phyloP scores from a whole-genome alignment of 2,888 invertebrate species.

The Diachrysia chrysitis region DNA sequence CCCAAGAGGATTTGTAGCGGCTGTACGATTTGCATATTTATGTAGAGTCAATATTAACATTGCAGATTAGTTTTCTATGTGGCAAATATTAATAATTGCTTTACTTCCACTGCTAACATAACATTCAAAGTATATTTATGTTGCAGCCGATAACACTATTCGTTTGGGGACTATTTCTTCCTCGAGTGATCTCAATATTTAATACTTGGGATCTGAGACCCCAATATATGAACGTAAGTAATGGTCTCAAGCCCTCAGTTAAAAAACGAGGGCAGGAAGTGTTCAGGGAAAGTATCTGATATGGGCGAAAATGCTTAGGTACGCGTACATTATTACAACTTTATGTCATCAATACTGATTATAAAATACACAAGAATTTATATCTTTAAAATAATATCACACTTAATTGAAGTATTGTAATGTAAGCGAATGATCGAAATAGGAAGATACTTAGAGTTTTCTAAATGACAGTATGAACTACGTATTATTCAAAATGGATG shows the following conservation, averaged over 20 bases:
- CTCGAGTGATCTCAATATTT: conserved; percentile 31
- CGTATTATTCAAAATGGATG: conserved; percentile 38
- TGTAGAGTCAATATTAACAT: conserved; percentile 65
- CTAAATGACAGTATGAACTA: conserved; percentile 41
- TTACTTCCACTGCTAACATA: conserved; percentile 25
- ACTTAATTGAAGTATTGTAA: conserved; percentile 14
- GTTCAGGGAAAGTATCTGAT: conserved; percentile 2
- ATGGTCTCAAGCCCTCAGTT: conserved; percentile 17
- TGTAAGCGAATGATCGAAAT: conserved; percentile 30
- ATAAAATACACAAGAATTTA: neutral
- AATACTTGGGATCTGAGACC: conserved; percentile 17
- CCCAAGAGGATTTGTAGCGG: conserved; percentile 67
- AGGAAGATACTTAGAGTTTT: conserved; percentile 12
- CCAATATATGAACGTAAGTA: conserved; percentile 17
- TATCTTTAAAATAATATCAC: neutral
- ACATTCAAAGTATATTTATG: conserved; percentile 22
- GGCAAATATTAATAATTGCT: conserved; percentile 50
- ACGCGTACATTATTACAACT: neutral
- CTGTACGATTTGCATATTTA: conserved; percentile 71
- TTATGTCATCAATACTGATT: neutral
- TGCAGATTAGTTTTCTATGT: conserved; percentile 61
- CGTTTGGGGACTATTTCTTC: conserved; percentile 22
- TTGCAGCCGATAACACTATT: conserved; percentile 5
- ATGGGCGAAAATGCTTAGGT: neutral
- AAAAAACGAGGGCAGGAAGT: neutral